Percentiles rank a stretch among this genome's conserved stretches.
These are phyloP conservation scores for Neria commutata DNA, from an alignment of 2,888 invertebrate species.

Conservation along the genomic window DNA sequence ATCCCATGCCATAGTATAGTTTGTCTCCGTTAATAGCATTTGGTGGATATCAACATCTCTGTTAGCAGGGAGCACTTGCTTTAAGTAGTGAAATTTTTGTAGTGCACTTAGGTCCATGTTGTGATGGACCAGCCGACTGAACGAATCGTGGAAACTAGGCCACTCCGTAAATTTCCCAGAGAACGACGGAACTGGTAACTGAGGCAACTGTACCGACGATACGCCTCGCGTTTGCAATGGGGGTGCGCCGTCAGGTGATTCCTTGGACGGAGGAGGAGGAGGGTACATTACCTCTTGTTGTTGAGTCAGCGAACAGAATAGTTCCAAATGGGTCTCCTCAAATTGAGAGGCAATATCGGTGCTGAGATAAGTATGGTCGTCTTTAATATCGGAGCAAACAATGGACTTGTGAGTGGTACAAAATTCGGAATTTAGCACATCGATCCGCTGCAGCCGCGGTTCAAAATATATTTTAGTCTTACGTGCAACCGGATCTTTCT, in stretches of 20 bases:
- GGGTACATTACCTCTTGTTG: neutral
- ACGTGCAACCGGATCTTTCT: too few species aligned
- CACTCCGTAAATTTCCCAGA: slow-evolving; percentile 23
- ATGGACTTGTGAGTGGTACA: slow-evolving; percentile 10
- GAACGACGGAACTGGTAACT: slow-evolving; percentile 14
- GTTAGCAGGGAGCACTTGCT: slow-evolving; percentile 12
- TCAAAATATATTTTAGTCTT: too few species aligned
- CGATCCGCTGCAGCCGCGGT: too few species aligned
- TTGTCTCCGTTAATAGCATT: slow-evolving; percentile 13
- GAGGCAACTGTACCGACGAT: slow-evolving; percentile 8
- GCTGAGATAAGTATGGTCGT: neutral
- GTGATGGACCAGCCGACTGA: slow-evolving; percentile 3
- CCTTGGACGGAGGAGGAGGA: neutral
- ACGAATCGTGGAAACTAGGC: slow-evolving; percentile 1
- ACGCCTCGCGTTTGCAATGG: neutral
- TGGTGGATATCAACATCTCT: slow-evolving; percentile 12
- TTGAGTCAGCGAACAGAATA: slow-evolving; percentile 1
- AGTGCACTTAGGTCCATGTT: slow-evolving; percentile 13
- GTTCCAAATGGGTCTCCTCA: slow-evolving; percentile 9
- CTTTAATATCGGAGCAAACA: slow-evolving; percentile 1
- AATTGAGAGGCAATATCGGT: slow-evolving; percentile 3
- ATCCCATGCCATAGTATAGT: slow-evolving; percentile 17
- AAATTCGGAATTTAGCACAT: too few species aligned
- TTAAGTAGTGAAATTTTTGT: slow-evolving; percentile 25
- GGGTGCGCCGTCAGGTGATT: too few species aligned